phyloP scores from a whole-genome alignment of 1,140 invertebrate genomes.

The Apis dorsata region DNA sequence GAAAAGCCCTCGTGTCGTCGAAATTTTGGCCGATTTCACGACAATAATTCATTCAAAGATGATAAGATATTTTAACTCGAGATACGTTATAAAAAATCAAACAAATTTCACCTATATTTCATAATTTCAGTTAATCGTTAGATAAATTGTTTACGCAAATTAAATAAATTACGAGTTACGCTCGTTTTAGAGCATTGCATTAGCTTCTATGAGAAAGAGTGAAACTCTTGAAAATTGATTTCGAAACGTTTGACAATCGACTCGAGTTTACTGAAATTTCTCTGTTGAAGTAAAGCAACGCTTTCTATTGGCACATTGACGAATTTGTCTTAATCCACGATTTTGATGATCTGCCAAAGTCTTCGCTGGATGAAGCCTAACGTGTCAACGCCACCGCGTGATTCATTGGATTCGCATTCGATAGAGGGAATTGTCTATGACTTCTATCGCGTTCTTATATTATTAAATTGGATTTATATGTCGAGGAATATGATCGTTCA shows the following conservation, averaged over 20 bases:
- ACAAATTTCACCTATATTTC: background rate
- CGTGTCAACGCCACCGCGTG: slow-evolving; percentile 20
- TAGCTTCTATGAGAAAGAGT: too few relatives aligned
- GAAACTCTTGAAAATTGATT: too few relatives aligned
- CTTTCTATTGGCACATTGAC: slow-evolving; percentile 37
- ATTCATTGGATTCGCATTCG: slow-evolving; percentile 11
- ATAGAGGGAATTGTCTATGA: background rate
- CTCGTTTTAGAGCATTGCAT: background rate
- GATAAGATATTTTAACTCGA: background rate
- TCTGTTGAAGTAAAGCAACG: background rate
- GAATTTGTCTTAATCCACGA: slow-evolving; percentile 6
- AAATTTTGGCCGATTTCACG: slow-evolving; percentile 16
- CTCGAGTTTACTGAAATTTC: background rate
- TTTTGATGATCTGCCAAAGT: slow-evolving; percentile 58
- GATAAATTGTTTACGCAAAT: background rate
- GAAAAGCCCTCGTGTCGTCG: background rate
- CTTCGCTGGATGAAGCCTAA: slow-evolving; percentile 13
- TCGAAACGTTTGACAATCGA: too few relatives aligned
- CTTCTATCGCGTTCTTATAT: background rate
- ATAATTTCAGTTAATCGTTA: background rate
- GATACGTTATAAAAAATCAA: background rate
- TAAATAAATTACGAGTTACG: background rate
- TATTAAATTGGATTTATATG: background rate
- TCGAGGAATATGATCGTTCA: background rate
- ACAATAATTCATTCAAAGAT: background rate